A percentile compares a stretch with the other conserved stretches of the same genome.
Conservation (phyloP, 2,113 vertebrate species). For the Lepidothrix coronata region DNA sequence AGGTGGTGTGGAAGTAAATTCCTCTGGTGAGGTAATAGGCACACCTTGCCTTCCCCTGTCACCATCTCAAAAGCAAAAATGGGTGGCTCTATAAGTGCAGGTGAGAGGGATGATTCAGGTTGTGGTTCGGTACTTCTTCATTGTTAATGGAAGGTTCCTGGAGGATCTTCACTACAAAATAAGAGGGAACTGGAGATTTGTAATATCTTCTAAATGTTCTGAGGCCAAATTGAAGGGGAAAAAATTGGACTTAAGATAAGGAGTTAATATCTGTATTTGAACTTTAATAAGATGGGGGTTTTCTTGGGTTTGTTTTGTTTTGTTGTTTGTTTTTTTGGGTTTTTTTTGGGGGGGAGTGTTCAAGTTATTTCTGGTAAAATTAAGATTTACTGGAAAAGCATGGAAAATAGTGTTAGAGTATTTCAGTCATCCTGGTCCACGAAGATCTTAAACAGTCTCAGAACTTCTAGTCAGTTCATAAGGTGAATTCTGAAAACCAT, state of each 20-base stretch:
- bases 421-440: background rate
- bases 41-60: background rate
- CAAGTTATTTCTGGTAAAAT: background rate
- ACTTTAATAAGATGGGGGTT: background rate
- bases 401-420: background rate
- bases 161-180: background rate
- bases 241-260: background rate
- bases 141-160: background rate
- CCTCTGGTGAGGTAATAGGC: background rate
- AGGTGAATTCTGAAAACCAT: background rate
- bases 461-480: background rate
- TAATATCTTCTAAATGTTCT: background rate
- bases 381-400: background rate
- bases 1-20: background rate
- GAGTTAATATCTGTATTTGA: background rate
- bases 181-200: background rate
- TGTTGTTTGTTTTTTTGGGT: no score
- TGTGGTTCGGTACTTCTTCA: background rate
- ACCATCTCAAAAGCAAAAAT: background rate
- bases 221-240: background rate
- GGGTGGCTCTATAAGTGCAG: background rate
- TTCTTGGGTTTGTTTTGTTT: no score
- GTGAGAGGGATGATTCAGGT: background rate
- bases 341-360: background rate
- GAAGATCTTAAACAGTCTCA: background rate